Percentiles rank a stretch among this genome's conserved stretches.
Evolutionary conservation across 2,888 invertebrate species (phyloP).

Genomic region (Drosophila birchii): DNA sequence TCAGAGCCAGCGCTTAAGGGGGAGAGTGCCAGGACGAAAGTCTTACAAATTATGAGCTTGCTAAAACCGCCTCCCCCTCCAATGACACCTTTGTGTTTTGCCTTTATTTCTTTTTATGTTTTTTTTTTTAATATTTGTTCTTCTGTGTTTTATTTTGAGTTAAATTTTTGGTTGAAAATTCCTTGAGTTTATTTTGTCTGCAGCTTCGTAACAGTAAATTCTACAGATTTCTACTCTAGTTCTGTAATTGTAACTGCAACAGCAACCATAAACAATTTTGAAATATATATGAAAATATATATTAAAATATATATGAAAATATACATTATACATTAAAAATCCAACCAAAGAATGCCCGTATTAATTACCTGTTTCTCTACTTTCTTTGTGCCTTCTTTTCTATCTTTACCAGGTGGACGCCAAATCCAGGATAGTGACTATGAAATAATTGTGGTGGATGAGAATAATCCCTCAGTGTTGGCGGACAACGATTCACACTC

Average conservation of each 20-base stretch:
- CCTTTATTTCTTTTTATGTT: background rate
- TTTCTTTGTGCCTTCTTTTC: conserved; percentile 5
- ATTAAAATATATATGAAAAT: background rate
- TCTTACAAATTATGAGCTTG: conserved; percentile 36
- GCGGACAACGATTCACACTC: conserved; percentile 92
- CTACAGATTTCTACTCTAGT: conserved; percentile 41
- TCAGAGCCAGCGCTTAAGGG: conserved; percentile 3
- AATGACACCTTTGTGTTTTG: conserved; percentile 21
- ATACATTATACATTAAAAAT: background rate
- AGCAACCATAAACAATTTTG: background rate
- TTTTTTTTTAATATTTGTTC: background rate
- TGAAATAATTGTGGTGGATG: conserved; percentile 95
- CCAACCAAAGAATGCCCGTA: background rate
- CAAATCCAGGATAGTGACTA: conserved; percentile 92
- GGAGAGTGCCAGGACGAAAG: conserved; percentile 1
- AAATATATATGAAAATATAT: background rate
- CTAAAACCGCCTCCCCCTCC: conserved; percentile 1
- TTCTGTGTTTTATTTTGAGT: conserved; percentile 8
- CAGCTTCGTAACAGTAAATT: conserved; percentile 41
- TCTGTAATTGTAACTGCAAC: conserved; percentile 36
- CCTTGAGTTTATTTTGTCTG: conserved; percentile 24
- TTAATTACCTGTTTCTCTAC: conserved; percentile 4
- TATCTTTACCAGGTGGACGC: conserved; percentile 78
- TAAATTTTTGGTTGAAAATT: conserved; percentile 11
- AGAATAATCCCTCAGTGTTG: conserved; percentile 92